A percentile compares a stretch with the other conserved stretches of the same genome.
Conservation (phyloP, 2,797 vertebrate species). For the Podarcis lilfordi region DNA sequence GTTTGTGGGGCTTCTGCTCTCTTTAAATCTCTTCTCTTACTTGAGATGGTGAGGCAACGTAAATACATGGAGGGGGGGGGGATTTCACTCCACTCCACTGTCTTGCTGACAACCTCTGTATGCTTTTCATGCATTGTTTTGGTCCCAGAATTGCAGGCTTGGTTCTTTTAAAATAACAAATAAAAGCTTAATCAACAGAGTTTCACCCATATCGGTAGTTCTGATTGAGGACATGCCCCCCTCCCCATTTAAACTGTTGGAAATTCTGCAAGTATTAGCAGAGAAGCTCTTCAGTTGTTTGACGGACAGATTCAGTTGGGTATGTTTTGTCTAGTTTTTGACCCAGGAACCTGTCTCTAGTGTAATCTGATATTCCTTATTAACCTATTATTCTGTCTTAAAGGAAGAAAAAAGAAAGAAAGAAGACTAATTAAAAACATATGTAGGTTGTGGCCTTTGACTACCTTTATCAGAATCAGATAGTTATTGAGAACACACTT, state of each 20-base stretch:
- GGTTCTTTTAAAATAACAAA: background rate
- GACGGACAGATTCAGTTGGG: slow-evolving; percentile 62
- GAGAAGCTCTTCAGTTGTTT: slow-evolving; percentile 51
- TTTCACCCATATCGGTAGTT: slow-evolving; percentile 19
- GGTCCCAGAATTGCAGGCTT: background rate
- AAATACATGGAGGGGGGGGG: background rate
- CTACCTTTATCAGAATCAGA: slow-evolving; percentile 75
- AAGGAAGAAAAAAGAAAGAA: slow-evolving; percentile 77
- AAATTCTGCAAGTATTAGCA: slow-evolving; percentile 62
- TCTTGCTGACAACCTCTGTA: background rate
- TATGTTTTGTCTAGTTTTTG: slow-evolving; percentile 75
- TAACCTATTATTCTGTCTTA: slow-evolving; percentile 78
- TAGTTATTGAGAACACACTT: slow-evolving; percentile 69
- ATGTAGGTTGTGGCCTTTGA: slow-evolving; percentile 75
- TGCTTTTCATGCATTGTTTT: background rate
- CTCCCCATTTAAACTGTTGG: slow-evolving; percentile 14
- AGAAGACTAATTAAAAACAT: slow-evolving; percentile 85
- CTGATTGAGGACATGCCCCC: slow-evolving; percentile 23
- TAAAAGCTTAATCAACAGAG: background rate
- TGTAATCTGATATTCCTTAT: slow-evolving; percentile 87
- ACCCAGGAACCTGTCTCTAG: slow-evolving; percentile 83
- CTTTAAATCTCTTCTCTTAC: background rate
- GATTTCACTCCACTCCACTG: background rate
- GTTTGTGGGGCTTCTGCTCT: too few species aligned
- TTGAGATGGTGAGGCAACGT: background rate